A percentile compares a stretch with the other conserved stretches of the same genome.
Conservation (phyloP, 2,888 invertebrate species). For the Rugalucina vietnamica region DNA sequence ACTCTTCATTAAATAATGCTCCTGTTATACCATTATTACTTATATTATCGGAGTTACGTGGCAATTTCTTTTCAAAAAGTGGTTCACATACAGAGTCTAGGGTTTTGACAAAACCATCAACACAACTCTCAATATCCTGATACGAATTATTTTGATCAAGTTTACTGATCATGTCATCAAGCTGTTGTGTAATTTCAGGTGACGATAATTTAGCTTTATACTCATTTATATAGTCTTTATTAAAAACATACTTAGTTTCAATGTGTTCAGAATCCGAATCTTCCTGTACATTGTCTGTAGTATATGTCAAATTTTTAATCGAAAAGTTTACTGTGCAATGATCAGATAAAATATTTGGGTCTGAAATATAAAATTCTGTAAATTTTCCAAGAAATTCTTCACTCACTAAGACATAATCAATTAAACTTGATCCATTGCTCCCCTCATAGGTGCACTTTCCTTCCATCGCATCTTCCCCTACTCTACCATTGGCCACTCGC, state of each 20-base stretch:
- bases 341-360: neutral
- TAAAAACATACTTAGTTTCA: neutral
- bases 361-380: neutral
- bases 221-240: neutral
- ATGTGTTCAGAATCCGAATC: neutral
- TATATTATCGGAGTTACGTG: neutral
- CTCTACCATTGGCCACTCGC: neutral
- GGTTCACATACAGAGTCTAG: neutral
- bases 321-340: neutral
- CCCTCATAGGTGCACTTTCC: constrained; percentile 5
- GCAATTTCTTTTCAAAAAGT: neutral
- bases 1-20: neutral
- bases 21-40: neutral
- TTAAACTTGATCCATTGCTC: neutral
- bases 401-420: neutral
- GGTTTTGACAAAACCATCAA: neutral
- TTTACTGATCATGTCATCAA: neutral
- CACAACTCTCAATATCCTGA: neutral
- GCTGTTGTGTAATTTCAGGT: neutral
- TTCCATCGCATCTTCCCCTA: neutral
- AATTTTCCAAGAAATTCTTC: neutral
- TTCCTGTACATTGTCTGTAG: neutral
- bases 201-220: neutral
- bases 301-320: neutral
- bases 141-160: neutral